Conservation (phyloP, 53 echinoderm and acorn worm genomes). For the Glandiceps talaboti region DNA sequence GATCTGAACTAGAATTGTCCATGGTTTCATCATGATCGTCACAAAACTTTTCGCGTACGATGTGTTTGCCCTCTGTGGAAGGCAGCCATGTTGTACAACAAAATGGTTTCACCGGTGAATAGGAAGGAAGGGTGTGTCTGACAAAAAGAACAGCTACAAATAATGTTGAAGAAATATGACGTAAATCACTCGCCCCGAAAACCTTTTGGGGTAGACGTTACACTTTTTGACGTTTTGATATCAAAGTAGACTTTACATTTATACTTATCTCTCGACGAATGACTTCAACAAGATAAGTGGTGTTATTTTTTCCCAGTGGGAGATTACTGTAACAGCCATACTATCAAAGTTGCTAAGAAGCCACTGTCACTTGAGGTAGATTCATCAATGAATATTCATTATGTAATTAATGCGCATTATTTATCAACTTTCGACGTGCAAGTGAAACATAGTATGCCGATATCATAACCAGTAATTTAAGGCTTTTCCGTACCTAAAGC, state of each 20-base stretch:
- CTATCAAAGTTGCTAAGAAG: background rate
- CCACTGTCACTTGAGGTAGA: background rate
- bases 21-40: background rate
- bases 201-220: background rate
- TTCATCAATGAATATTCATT: background rate
- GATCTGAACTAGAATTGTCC: background rate
- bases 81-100: slow-evolving; percentile 1
- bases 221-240: no score
- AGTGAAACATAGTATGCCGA: no score
- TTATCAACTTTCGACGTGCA: no score
- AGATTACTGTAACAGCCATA: background rate
- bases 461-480: no score
- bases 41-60: background rate
- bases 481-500: no score
- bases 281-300: no score
- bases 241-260: no score
- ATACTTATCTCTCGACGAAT: no score
- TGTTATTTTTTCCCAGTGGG: background rate
- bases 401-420: background rate
- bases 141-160: background rate
- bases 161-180: background rate
- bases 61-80: background rate
- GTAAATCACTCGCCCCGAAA: no score
- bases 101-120: background rate
- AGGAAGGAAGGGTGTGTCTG: background rate